phyloP scores from a whole-genome alignment of 1,140 invertebrate species.

The Aplysia californica region DNA sequence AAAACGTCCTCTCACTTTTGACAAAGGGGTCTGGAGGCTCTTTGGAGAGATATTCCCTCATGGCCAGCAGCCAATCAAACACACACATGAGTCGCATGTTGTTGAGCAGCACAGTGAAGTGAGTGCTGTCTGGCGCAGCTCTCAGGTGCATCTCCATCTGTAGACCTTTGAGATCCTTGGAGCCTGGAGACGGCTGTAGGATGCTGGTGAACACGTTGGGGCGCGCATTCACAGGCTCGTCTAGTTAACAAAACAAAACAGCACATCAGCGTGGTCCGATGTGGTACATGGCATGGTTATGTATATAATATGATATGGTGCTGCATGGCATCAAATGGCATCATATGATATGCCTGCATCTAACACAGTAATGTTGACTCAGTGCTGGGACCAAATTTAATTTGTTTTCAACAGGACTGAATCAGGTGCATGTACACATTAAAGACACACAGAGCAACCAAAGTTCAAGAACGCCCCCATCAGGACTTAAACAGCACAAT shows the following conservation, averaged over 20 bases:
- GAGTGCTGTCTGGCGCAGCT: constrained; percentile 73
- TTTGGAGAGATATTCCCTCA: constrained; percentile 82
- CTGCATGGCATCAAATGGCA: no score
- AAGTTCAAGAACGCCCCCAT: no score
- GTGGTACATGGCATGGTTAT: no score
- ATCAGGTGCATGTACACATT: no score
- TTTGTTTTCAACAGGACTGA: no score
- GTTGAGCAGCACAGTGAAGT: constrained; percentile 92
- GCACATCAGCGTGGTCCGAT: not conserved
- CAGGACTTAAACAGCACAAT: no score
- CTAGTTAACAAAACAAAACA: constrained; percentile 49
- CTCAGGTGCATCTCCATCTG: constrained; percentile 66
- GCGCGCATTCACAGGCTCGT: constrained; percentile 76
- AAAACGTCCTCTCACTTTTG: no score
- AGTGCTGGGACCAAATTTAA: no score
- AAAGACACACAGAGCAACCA: no score
- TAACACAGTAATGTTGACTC: no score
- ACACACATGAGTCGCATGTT: constrained; percentile 96
- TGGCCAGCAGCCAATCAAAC: constrained; percentile 91
- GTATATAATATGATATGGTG: no score
- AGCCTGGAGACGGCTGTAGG: constrained; percentile 76
- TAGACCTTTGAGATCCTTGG: constrained; percentile 40
- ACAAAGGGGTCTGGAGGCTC: constrained; percentile 62
- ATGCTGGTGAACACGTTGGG: constrained; percentile 92
- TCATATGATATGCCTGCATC: no score